Conservation (phyloP, 2,797 vertebrate genomes). For the Chloroceryle inda region DNA sequence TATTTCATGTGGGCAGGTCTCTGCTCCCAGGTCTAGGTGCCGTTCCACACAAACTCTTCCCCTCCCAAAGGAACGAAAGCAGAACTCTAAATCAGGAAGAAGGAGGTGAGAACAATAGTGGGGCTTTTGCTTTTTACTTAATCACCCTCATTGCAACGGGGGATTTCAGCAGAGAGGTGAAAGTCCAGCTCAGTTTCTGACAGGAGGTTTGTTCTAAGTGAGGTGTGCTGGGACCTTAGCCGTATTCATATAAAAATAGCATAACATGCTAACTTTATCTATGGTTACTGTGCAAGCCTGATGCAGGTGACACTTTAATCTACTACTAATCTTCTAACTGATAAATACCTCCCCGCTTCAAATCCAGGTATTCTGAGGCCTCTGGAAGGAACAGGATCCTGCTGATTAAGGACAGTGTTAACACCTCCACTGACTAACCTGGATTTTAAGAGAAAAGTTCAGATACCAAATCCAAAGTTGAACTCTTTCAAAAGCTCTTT, state of each 20-base stretch:
- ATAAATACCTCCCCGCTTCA: not conserved
- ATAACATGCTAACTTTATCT: not conserved
- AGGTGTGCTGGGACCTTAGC: not conserved
- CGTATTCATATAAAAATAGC: not conserved
- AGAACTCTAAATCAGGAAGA: not conserved
- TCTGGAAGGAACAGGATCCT: not conserved
- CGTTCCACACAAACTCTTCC: not conserved
- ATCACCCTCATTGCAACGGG: not conserved
- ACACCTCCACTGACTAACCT: not conserved
- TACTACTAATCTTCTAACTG: not conserved
- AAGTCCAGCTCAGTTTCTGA: not conserved
- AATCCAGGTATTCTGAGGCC: not conserved
- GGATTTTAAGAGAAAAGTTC: conserved; percentile 15
- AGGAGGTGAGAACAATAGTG: not conserved
- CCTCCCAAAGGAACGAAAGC: not conserved
- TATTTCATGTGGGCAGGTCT: not conserved
- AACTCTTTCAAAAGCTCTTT: not conserved
- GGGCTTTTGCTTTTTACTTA: not conserved
- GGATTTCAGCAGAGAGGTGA: not conserved
- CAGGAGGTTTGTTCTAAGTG: not conserved
- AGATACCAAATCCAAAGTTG: not conserved
- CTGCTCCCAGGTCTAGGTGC: not conserved
- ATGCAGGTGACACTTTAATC: not conserved
- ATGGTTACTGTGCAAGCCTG: not conserved
- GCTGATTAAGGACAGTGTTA: not conserved